Base-by-base conservation (phyloP, 1,140 invertebrate genomes). In the Physella acuta region DNA sequence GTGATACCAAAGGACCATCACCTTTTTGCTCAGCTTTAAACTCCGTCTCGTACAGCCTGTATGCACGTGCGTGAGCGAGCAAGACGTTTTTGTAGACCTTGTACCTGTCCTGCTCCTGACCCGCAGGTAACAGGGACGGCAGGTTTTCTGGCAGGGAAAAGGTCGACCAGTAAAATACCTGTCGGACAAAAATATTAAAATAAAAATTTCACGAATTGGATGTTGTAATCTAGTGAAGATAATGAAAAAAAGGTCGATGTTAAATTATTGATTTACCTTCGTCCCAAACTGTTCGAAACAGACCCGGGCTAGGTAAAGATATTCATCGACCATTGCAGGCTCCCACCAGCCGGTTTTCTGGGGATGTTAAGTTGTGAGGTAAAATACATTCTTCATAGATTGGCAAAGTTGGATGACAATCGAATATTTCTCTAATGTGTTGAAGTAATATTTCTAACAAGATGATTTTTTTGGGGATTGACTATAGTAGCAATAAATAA, bases 321-420 rank as follows among this genome's bases (percentile, higher is more conserved):
- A 90, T 68, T 86, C 87, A 87, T 88, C 82, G 0, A 83, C 77
- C 20, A 88, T 86, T 4, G 82, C 51, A 2, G 83, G 75, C 74
- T 89, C 89, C 0, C 85, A 72, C 87, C 89, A 89, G 2, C 88
- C 88, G 20, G 82, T 85, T n/a, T 71, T 33, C n/a, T n/a, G n/a
- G n/a, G n/a, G n/a, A n/a, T n/a, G n/a, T n/a, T n/a, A n/a, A n/a
- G n/a, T n/a, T n/a, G n/a, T n/a, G n/a, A n/a, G n/a, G n/a, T n/a
- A n/a, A n/a, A n/a, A n/a, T n/a, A n/a, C n/a, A n/a, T n/a, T n/a
- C n/a, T n/a, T n/a, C n/a, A n/a, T n/a, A n/a, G n/a, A n/a, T n/a
- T n/a, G n/a, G n/a, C n/a, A n/a, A n/a, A n/a, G n/a, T n/a, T n/a
- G n/a, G n/a, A n/a, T n/a, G n/a, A n/a, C n/a, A n/a, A n/a, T n/a